phyloP scores from a whole-genome alignment of 2,888 invertebrate genomes.

The Nephrotoma guestfalica region DNA sequence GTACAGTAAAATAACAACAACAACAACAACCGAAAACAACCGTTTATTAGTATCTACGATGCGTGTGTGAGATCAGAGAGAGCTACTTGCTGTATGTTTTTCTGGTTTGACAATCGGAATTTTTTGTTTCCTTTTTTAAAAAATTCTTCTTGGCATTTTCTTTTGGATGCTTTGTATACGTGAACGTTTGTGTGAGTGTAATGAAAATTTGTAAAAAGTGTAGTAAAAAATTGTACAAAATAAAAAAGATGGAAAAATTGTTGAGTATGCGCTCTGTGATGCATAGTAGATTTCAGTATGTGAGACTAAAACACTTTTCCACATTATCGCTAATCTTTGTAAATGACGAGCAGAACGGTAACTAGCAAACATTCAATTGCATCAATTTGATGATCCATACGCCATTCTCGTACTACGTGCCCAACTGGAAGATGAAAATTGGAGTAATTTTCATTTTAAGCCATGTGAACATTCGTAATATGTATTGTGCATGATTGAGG shows the following conservation, averaged over 20 bases:
- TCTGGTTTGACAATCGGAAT: not conserved
- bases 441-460: not conserved
- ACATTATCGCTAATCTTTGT: not conserved
- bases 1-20: not conserved
- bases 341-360: too few relatives aligned
- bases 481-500: too few relatives aligned
- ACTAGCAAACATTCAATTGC: not conserved
- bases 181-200: not conserved
- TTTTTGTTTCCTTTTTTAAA: not conserved
- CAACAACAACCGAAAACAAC: not conserved
- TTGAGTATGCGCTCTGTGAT: not conserved
- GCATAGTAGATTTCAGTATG: not conserved
- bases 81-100: not conserved
- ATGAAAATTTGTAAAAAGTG: not conserved
- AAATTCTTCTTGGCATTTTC: not conserved
- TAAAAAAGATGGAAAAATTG: not conserved
- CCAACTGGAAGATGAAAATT: not conserved
- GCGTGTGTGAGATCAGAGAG: not conserved
- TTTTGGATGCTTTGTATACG: not conserved
- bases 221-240: not conserved
- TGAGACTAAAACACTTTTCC: not conserved
- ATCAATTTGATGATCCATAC: too few relatives aligned
- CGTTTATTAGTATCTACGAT: not conserved
- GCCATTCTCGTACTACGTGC: not conserved
- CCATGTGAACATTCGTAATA: not conserved